phyloP scores from a whole-genome alignment of 2,113 vertebrate species.

The Chaetodon trifascialis region DNA sequence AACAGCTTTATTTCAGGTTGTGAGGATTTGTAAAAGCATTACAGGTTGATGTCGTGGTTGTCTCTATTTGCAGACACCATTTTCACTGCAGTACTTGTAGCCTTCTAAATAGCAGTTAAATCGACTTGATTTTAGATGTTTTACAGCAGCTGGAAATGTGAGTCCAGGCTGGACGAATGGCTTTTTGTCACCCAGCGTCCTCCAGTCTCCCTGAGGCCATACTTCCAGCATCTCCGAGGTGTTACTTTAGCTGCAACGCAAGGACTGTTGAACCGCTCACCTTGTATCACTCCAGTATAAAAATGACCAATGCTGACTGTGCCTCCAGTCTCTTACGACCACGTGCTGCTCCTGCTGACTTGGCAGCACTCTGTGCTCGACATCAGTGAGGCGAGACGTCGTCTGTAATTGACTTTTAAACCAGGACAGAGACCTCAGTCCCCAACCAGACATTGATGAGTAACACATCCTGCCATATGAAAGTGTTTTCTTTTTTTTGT shows the following conservation, averaged over 20 bases:
- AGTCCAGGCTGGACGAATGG: conserved; percentile 22
- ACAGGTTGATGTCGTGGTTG: conserved; percentile 15
- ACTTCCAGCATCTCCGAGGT: background rate
- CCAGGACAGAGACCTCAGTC: conserved; percentile 26
- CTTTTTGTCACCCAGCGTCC: conserved; percentile 7
- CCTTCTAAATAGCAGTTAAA: conserved; percentile 27
- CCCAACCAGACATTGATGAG: conserved; percentile 16
- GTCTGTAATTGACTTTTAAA: conserved; percentile 43
- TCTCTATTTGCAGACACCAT: conserved; percentile 19
- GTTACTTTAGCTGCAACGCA: conserved; percentile 35
- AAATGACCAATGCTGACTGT: conserved; percentile 57
- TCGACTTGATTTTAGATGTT: background rate
- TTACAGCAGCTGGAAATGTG: conserved; percentile 5
- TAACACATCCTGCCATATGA: conserved; percentile 24
- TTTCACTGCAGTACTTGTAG: conserved; percentile 23
- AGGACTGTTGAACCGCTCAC: conserved; percentile 48
- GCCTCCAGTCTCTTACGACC: conserved; percentile 68
- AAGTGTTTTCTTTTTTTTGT: conserved; percentile 36
- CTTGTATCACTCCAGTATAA: conserved; percentile 47
- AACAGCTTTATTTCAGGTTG: conserved; percentile 57
- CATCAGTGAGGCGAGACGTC: conserved; percentile 30
- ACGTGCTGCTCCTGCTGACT: conserved; percentile 62
- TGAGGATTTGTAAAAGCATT: conserved; percentile 47
- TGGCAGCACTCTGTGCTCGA: conserved; percentile 10
- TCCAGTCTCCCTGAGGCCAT: conserved; percentile 3